Evolutionary conservation across 2,113 vertebrate genomes (phyloP).

Genomic region (Aptenodytes patagonicus): DNA sequence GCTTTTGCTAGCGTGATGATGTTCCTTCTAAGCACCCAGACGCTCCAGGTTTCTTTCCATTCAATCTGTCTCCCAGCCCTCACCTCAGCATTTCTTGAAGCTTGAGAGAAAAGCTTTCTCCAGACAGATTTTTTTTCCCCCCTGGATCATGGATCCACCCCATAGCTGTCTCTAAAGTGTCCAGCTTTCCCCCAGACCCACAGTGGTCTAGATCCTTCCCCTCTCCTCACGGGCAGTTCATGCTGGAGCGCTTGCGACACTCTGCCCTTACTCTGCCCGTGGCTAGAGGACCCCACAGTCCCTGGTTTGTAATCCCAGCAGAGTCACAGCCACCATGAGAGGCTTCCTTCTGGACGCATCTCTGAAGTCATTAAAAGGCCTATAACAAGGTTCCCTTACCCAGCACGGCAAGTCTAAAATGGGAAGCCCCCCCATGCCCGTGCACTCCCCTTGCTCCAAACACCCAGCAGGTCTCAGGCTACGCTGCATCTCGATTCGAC

Average conservation of each 20-base stretch:
- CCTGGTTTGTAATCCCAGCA: neutral
- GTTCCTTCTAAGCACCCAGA: neutral
- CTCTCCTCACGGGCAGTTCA: neutral
- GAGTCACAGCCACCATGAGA: rapidly evolving
- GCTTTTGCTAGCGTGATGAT: neutral
- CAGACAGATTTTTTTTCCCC: neutral
- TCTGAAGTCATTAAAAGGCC: neutral
- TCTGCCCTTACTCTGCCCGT: neutral
- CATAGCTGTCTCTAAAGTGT: neutral
- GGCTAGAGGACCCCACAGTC: neutral
- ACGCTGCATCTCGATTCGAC: rapidly evolving
- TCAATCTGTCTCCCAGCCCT: neutral
- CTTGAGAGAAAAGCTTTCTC: neutral
- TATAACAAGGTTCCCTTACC: neutral
- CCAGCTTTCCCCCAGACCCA: neutral
- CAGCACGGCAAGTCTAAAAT: neutral
- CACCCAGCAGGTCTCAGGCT: neutral
- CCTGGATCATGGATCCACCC: neutral
- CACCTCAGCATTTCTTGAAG: neutral
- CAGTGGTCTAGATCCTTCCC: neutral
- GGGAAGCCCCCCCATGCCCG: neutral
- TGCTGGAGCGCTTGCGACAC: rapidly evolving
- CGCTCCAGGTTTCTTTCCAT: neutral
- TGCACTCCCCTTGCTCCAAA: neutral
- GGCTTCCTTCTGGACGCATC: neutral